Evolutionary conservation across 2,888 invertebrate species (phyloP).

Genomic region (Sesia apiformis): DNA sequence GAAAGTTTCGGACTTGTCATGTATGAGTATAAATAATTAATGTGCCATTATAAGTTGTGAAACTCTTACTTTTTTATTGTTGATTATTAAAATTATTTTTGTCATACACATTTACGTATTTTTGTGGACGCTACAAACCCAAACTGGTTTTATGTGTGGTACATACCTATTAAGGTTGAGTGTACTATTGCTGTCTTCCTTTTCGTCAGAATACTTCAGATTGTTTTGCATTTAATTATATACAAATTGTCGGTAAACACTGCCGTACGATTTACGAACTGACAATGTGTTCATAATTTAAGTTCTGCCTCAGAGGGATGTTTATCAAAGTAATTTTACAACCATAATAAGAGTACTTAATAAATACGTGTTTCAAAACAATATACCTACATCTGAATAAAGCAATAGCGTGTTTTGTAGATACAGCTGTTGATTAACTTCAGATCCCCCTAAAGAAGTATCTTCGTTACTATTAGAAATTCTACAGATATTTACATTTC

Average conservation of each 20-base stretch:
- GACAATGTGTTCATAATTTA: slow-evolving; percentile 35
- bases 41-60: too few relatives aligned
- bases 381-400: too few relatives aligned
- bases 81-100: too few relatives aligned
- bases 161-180: slow-evolving; percentile 42
- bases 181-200: slow-evolving; percentile 33
- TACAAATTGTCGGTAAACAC: slow-evolving; percentile 20
- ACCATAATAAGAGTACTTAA: slow-evolving; percentile 21
- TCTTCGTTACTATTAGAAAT: too few relatives aligned
- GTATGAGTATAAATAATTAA: too few relatives aligned
- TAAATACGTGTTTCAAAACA: neutral
- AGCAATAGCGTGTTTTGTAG: too few relatives aligned
- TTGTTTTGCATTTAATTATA: slow-evolving; percentile 45
- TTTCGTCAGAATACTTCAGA: slow-evolving; percentile 51
- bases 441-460: too few relatives aligned
- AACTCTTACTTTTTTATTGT: too few relatives aligned
- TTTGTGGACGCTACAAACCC: slow-evolving; percentile 34
- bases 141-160: slow-evolving; percentile 42
- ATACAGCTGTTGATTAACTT: too few relatives aligned
- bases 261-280: slow-evolving; percentile 46
- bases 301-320: slow-evolving; percentile 18
- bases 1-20: too few relatives aligned
- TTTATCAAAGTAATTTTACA: slow-evolving; percentile 37
- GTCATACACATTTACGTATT: slow-evolving; percentile 1
- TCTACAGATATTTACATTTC: too few relatives aligned